phyloP scores from a whole-genome alignment of 2,888 invertebrate species.

The Camponotus fellah region DNA sequence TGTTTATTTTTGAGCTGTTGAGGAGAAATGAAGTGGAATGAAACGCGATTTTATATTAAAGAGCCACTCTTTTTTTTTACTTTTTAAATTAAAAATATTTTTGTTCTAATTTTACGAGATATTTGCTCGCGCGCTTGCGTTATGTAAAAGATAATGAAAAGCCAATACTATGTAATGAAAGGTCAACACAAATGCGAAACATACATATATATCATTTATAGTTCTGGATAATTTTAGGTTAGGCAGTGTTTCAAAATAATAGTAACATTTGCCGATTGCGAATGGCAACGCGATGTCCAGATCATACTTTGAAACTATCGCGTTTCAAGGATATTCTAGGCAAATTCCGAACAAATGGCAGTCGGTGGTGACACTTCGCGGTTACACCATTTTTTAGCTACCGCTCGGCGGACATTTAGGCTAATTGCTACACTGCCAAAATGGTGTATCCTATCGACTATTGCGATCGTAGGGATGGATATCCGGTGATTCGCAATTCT shows the following conservation, averaged over 20 bases:
- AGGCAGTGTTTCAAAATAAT: not conserved
- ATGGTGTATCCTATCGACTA: not conserved
- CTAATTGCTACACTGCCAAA: constrained; percentile 26
- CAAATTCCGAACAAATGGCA: constrained; percentile 16
- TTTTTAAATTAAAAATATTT: constrained; percentile 1
- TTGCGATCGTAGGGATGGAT: not conserved
- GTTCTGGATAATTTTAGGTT: not conserved
- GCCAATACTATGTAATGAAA: not conserved
- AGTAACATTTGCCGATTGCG: constrained; percentile 16
- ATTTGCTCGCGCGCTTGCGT: not conserved
- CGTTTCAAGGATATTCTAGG: constrained; percentile 25
- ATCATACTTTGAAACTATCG: constrained; percentile 1
- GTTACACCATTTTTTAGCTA: constrained; percentile 31
- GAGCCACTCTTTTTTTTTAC: not conserved
- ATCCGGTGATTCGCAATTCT: constrained; percentile 33
- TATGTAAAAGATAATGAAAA: not conserved
- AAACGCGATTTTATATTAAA: constrained; percentile 35
- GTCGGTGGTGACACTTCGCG: constrained; percentile 34
- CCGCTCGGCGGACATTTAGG: constrained; percentile 35
- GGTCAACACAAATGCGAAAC: not conserved
- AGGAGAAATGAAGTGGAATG: constrained; percentile 11
- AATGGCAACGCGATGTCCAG: not conserved
- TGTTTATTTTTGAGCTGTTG: not conserved
- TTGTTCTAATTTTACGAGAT: not conserved
- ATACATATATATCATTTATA: not conserved